These are phyloP conservation scores for Rostratula benghalensis DNA, from an alignment of 2,113 vertebrate genomes.

Conservation along the genomic window DNA sequence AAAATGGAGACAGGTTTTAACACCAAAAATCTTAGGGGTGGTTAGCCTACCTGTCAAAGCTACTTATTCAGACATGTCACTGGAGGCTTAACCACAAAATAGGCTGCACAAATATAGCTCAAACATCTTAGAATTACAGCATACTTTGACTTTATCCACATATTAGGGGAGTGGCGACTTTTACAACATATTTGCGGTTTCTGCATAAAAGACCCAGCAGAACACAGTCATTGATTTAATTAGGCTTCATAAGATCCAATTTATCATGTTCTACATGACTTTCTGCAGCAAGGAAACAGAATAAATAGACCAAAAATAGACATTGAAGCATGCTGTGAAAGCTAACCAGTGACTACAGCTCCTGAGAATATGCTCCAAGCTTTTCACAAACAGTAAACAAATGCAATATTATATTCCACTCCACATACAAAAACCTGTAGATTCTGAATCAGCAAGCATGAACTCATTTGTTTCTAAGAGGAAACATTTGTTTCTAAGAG, in stretches of 20 bases:
- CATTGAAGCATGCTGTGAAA: slow-evolving; percentile 65
- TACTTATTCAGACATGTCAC: slow-evolving; percentile 76
- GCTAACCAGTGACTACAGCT: slow-evolving; percentile 63
- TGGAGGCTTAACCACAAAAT: slow-evolving; percentile 77
- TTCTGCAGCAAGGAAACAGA: slow-evolving; percentile 70
- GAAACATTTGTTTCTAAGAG: background rate
- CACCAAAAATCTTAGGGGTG: slow-evolving; percentile 59
- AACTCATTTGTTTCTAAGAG: background rate
- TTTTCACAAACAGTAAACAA: slow-evolving; percentile 50
- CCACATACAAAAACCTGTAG: background rate
- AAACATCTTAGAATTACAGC: slow-evolving; percentile 73
- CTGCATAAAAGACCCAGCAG: slow-evolving; percentile 71
- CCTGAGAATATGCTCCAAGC: slow-evolving; percentile 57
- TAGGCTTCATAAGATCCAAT: slow-evolving; percentile 74
- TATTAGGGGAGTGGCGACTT: slow-evolving; percentile 76
- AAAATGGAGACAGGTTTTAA: slow-evolving; percentile 65
- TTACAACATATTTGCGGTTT: slow-evolving; percentile 79
- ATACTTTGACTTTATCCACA: slow-evolving; percentile 76
- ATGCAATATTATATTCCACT: background rate
- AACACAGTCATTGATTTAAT: slow-evolving; percentile 78
- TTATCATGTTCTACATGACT: slow-evolving; percentile 79
- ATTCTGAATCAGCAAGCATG: background rate
- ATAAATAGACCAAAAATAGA: slow-evolving; percentile 77
- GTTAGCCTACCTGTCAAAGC: slow-evolving; percentile 73
- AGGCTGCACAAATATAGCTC: slow-evolving; percentile 68